These are phyloP conservation scores for Collichthys lucidus DNA, from an alignment of 2,113 vertebrate species.

Conservation along the genomic window DNA sequence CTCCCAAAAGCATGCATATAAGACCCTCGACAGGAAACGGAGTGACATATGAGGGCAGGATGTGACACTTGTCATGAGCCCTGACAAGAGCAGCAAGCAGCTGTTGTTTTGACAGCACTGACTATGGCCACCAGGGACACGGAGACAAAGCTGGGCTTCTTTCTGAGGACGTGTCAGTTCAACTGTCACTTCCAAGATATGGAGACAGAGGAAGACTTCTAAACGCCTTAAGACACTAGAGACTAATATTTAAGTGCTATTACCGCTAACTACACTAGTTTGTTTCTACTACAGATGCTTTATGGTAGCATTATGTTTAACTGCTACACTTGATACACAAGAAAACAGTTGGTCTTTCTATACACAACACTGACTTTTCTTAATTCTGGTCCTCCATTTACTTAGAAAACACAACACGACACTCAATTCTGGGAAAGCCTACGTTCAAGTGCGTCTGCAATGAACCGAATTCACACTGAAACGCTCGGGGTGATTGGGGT, in stretches of 20 bases:
- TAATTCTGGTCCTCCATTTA: slow-evolving; percentile 39
- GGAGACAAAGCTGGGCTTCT: slow-evolving; percentile 43
- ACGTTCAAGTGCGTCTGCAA: slow-evolving; percentile 47
- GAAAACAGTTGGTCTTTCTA: slow-evolving; percentile 16
- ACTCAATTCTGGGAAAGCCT: slow-evolving; percentile 35
- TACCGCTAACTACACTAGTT: slow-evolving; percentile 39
- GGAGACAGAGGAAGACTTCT: slow-evolving; percentile 54
- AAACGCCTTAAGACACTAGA: slow-evolving; percentile 26
- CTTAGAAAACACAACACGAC: slow-evolving; percentile 54
- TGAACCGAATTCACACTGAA: slow-evolving; percentile 42
- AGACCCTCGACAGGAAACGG: slow-evolving; percentile 31
- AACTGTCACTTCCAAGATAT: slow-evolving; percentile 58
- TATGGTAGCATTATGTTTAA: slow-evolving; percentile 18
- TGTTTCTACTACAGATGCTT: slow-evolving; percentile 35
- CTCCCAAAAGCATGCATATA: slow-evolving; percentile 64
- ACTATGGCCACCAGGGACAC: slow-evolving; percentile 46
- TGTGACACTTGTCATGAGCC: slow-evolving; percentile 66
- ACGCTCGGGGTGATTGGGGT: slow-evolving; percentile 43
- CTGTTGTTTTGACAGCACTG: slow-evolving; percentile 68
- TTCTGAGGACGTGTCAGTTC: slow-evolving; percentile 52
- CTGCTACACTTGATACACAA: slow-evolving; percentile 21
- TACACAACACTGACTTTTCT: slow-evolving; percentile 41
- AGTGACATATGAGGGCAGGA: slow-evolving; percentile 59
- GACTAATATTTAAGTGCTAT: slow-evolving; percentile 45
- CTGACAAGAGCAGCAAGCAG: slow-evolving; percentile 70